These are phyloP conservation scores for Pseudococcus jackbeardsleyi DNA, from an alignment of 2,888 invertebrate species.

Conservation along the genomic window DNA sequence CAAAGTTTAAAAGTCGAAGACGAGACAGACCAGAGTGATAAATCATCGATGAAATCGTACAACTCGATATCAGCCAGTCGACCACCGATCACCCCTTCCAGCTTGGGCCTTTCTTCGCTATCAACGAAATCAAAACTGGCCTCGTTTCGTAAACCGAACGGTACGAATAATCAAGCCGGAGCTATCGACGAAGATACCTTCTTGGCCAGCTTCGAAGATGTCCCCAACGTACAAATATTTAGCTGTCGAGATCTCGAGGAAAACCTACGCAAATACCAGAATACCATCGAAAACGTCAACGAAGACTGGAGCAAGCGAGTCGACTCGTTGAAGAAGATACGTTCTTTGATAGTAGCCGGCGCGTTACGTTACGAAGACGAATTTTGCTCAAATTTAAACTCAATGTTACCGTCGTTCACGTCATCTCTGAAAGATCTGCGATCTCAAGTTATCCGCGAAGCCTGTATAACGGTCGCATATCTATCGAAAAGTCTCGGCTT, in stretches of 20 bases:
- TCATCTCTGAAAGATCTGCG: conserved; percentile 87
- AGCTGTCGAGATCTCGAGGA: conserved; percentile 88
- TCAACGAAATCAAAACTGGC: conserved; percentile 29
- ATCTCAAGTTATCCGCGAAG: conserved; percentile 95
- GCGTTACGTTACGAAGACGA: conserved; percentile 81
- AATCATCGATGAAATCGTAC: not conserved
- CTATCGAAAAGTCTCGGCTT: conserved; percentile 82
- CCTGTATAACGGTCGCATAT: conserved; percentile 94
- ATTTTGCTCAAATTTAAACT: conserved; percentile 83
- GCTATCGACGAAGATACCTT: conserved; percentile 92
- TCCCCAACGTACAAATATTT: conserved; percentile 86
- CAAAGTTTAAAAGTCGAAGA: conserved; percentile 54
- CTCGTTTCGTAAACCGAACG: not conserved
- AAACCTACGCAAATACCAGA: conserved; percentile 80
- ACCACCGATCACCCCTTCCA: conserved; percentile 57
- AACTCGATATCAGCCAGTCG: conserved; percentile 34
- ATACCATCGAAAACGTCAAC: conserved; percentile 82
- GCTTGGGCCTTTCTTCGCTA: not conserved
- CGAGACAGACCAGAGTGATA: conserved; percentile 53
- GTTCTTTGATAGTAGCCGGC: conserved; percentile 86
- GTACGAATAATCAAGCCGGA: conserved; percentile 75
- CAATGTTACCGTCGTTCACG: conserved; percentile 84
- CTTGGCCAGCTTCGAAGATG: conserved; percentile 85
- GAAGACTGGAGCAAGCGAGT: conserved; percentile 95
- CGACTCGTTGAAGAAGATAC: conserved; percentile 91